Percentiles rank a stretch among this genome's conserved stretches.
These are phyloP conservation scores for Drosophila kanekoi DNA, from an alignment of 2,888 invertebrate species.

Conservation along the genomic window DNA sequence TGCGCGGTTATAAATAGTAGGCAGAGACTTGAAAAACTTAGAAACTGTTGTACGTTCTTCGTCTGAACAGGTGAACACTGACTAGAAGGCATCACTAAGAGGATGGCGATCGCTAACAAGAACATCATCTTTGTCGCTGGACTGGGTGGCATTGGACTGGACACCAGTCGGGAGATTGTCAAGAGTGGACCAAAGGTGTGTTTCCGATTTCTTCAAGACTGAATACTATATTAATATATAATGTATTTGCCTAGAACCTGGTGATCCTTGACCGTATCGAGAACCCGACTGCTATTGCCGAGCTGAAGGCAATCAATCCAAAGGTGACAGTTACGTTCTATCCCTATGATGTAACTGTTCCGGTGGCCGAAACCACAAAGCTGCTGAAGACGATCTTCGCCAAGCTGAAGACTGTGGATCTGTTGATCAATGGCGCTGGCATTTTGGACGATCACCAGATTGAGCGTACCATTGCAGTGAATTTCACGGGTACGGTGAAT, in stretches of 20 bases:
- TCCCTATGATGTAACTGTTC: conserved; percentile 72
- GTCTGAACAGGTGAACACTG: conserved; percentile 39
- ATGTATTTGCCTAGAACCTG: conserved; percentile 68
- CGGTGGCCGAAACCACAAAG: conserved; percentile 64
- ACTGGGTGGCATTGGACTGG: conserved; percentile 80
- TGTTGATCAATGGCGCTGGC: conserved; percentile 78
- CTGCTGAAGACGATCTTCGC: conserved; percentile 71
- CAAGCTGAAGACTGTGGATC: conserved; percentile 70
- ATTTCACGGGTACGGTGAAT: conserved; percentile 77
- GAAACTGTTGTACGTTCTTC: conserved; percentile 27
- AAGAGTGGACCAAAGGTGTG: conserved; percentile 61
- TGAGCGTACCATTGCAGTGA: conserved; percentile 71
- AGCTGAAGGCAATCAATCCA: conserved; percentile 63
- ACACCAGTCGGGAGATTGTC: conserved; percentile 70
- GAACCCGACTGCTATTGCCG: conserved; percentile 62
- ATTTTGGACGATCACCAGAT: conserved; percentile 75
- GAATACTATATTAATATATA: too few species aligned
- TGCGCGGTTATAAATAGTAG: conserved; percentile 58
- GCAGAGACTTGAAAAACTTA: conserved; percentile 12
- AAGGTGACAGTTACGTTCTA: conserved; percentile 66
- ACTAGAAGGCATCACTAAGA: conserved; percentile 12
- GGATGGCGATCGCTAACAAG: conserved; percentile 71
- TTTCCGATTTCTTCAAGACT: too few species aligned
- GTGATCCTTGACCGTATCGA: conserved; percentile 73
- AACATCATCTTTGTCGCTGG: conserved; percentile 79